Evolutionary conservation across 1,140 invertebrate species (phyloP).

Genomic region (Philotrypesis tridentata): DNA sequence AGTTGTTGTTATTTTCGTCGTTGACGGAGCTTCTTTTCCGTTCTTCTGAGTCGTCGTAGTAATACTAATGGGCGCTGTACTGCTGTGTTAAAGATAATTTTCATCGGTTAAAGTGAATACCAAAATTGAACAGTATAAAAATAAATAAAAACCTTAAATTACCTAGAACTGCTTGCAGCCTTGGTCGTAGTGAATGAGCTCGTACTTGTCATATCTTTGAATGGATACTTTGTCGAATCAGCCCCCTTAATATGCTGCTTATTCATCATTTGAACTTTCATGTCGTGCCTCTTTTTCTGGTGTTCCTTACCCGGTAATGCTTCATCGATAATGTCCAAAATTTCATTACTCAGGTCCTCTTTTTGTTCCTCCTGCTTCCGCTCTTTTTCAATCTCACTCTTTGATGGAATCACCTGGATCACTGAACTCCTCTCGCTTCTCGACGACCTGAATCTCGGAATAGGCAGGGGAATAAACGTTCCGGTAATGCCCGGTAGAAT

Average conservation of each 20-base stretch:
- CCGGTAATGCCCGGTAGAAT: conserved; percentile 6
- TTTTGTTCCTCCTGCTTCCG: conserved; percentile 60
- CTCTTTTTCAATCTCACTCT: conserved; percentile 57
- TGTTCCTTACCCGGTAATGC: conserved; percentile 57
- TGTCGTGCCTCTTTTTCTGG: conserved; percentile 25
- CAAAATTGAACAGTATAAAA: not conserved
- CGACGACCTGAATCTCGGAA: not conserved
- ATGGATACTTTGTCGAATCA: not conserved
- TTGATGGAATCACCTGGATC: conserved; percentile 68
- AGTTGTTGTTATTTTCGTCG: conserved; percentile 20
- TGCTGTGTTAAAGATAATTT: not conserved
- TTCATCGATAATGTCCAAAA: conserved; percentile 69
- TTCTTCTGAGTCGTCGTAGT: not conserved
- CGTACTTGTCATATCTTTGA: not conserved
- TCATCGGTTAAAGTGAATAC: not conserved
- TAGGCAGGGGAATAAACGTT: not conserved
- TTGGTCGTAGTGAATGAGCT: not conserved
- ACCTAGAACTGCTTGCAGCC: not conserved
- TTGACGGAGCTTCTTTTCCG: not conserved
- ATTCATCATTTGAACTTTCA: conserved; percentile 35
- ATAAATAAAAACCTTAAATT: not conserved
- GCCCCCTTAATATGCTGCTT: not conserved
- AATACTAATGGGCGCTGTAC: not conserved
- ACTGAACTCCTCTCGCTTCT: conserved; percentile 51
- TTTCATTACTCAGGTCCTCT: conserved; percentile 69